These are phyloP conservation scores for Agrochola macilenta DNA, from an alignment of 2,888 invertebrate species.

Conservation along the genomic window DNA sequence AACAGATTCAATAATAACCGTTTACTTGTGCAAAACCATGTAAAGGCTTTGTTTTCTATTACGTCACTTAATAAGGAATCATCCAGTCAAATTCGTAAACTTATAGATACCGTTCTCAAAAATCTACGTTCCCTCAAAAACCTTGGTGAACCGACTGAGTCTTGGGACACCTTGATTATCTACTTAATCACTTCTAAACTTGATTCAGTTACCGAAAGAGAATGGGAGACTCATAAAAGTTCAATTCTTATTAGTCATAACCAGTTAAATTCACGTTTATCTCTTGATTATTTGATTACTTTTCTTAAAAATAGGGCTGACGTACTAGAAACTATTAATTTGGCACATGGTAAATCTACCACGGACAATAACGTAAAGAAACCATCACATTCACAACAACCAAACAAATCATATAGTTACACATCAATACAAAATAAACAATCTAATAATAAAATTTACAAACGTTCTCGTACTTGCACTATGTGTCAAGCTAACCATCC, in stretches of 20 bases:
- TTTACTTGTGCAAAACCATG: background rate
- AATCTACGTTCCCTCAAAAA: background rate
- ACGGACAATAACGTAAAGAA: too few species aligned
- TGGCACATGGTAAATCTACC: background rate
- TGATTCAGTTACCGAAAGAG: constrained; percentile 4
- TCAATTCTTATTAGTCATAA: background rate
- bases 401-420: too few species aligned
- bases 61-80: background rate
- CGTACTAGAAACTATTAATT: background rate
- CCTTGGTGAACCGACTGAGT: background rate
- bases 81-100: background rate
- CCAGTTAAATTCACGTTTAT: background rate
- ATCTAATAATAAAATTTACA: background rate
- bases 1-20: background rate
- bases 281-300: background rate
- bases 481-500: background rate
- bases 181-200: background rate
- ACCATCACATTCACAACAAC: background rate
- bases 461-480: background rate
- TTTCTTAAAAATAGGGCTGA: constrained; percentile 1
- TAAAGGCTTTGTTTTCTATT: background rate
- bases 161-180: too few species aligned
- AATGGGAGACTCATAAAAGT: background rate
- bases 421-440: too few species aligned
- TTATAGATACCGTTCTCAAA: background rate